A percentile compares a stretch with the other conserved stretches of the same genome.
Conservation (phyloP, 2,888 invertebrate genomes). For the Eristalis pertinax region DNA sequence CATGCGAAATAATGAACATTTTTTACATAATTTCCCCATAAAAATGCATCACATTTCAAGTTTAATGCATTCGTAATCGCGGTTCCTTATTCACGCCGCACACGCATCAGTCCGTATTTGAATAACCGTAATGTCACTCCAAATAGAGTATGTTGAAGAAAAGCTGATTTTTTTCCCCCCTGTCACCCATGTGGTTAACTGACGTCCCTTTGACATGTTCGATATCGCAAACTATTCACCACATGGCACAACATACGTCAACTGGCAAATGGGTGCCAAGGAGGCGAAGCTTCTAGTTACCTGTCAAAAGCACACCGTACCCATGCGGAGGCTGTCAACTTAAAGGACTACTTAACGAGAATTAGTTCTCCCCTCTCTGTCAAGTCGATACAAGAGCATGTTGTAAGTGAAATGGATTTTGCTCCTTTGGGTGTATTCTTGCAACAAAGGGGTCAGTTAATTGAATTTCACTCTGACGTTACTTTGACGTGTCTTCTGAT, state of each 20-base stretch:
- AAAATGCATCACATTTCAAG: slow-evolving; percentile 27
- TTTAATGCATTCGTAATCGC: slow-evolving; percentile 21
- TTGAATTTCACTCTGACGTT: slow-evolving; percentile 10
- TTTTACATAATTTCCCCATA: slow-evolving; percentile 34
- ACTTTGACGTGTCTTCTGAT: slow-evolving; percentile 2
- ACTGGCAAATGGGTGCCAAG: background rate
- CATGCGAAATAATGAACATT: background rate
- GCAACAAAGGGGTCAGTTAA: background rate
- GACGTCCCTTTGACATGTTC: background rate
- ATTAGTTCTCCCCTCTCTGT: background rate
- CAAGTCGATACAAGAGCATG: background rate
- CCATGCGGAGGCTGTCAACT: background rate
- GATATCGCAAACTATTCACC: background rate
- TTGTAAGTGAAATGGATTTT: background rate
- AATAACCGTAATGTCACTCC: background rate
- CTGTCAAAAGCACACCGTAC: slow-evolving; percentile 8
- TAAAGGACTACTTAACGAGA: background rate
- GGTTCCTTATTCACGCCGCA: slow-evolving; percentile 2
- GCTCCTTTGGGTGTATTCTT: background rate
- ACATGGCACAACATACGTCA: background rate
- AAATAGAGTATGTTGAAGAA: background rate
- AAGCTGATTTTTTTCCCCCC: background rate
- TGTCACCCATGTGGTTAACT: background rate
- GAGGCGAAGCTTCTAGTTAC: background rate
- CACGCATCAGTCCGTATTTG: background rate